phyloP scores from a whole-genome alignment of 2,113 vertebrate species.

The Etheostoma spectabile region DNA sequence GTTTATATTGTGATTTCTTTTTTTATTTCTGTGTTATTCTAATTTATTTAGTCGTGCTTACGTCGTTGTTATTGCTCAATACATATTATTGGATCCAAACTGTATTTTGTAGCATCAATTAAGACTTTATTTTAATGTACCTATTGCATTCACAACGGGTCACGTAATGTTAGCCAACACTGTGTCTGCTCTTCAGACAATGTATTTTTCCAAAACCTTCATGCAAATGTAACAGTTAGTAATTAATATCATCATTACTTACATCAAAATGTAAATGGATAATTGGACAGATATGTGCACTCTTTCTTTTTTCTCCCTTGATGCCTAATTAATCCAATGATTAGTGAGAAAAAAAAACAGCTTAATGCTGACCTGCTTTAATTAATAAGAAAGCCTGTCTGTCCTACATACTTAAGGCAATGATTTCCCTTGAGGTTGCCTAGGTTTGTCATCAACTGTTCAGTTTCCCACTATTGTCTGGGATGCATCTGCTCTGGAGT shows the following conservation, averaged over 20 bases:
- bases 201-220: neutral
- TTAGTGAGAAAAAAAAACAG: conserved; percentile 31
- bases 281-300: conserved; percentile 21
- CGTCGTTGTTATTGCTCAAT: neutral
- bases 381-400: conserved; percentile 70
- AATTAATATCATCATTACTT: conserved; percentile 47
- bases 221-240: conserved; percentile 29
- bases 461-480: conserved; percentile 81
- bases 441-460: conserved; percentile 78
- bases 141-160: neutral
- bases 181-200: neutral
- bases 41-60: neutral
- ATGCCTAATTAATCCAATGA: conserved; percentile 69
- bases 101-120: neutral
- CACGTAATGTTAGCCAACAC: neutral
- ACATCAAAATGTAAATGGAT: conserved; percentile 39
- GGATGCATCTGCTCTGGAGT: conserved; percentile 74
- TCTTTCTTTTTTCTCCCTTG: conserved; percentile 40
- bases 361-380: conserved; percentile 72
- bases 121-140: neutral
- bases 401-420: conserved; percentile 72
- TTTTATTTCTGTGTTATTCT: neutral
- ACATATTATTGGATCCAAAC: neutral
- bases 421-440: conserved; percentile 68
- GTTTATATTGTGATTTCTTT: neutral